Evolutionary conservation across 2,888 invertebrate species (phyloP).

Genomic region (Mechanitis mazaeus): DNA sequence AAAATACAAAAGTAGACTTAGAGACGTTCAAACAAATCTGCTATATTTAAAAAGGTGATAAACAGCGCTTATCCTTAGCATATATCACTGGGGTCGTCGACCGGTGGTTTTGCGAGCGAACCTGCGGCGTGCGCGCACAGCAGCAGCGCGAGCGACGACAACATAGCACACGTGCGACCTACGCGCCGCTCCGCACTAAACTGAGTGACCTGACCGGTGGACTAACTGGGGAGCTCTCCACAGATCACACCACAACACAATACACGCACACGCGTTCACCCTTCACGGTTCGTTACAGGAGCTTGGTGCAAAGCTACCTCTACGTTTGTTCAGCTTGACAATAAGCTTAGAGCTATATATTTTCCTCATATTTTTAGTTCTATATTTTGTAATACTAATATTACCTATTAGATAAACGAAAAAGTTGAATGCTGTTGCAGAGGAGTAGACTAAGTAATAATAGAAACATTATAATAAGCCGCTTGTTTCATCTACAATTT

Average conservation of each 20-base stretch:
- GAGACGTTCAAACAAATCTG: background rate
- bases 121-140: slow-evolving; percentile 41
- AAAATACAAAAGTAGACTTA: background rate
- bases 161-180: slow-evolving; percentile 41
- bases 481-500: too few species aligned
- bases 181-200: slow-evolving; percentile 41
- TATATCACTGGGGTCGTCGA: slow-evolving; percentile 65
- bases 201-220: slow-evolving; percentile 21
- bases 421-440: too few species aligned
- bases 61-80: slow-evolving; percentile 42
- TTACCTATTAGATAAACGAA: too few species aligned
- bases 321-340: background rate
- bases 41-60: slow-evolving; percentile 9
- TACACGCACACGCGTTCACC: background rate
- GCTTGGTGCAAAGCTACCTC: background rate
- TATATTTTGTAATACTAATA: too few species aligned
- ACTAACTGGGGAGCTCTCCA: slow-evolving; percentile 11
- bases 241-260: slow-evolving; percentile 2
- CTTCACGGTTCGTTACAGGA: background rate
- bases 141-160: slow-evolving; percentile 33
- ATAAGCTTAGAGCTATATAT: too few species aligned
- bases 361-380: too few species aligned
- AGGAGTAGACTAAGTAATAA: too few species aligned
- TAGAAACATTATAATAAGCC: too few species aligned
- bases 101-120: slow-evolving; percentile 54